These are phyloP conservation scores for Lates calcarifer DNA, from an alignment of 2,113 vertebrate species.

Conservation along the genomic window DNA sequence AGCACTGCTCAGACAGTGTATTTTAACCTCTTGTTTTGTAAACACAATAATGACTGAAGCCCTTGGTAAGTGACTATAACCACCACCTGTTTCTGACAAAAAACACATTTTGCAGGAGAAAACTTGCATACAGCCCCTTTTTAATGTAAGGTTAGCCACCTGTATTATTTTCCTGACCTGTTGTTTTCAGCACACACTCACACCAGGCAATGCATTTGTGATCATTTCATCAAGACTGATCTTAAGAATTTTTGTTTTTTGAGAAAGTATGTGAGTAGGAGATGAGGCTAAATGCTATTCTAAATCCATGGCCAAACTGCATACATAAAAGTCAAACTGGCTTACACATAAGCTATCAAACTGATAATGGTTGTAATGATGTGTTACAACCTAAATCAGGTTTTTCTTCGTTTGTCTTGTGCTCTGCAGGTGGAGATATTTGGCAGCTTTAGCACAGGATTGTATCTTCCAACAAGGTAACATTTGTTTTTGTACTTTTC, in stretches of 20 bases:
- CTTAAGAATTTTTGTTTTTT: background rate
- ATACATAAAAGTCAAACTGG: background rate
- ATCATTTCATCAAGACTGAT: background rate
- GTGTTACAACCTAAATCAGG: background rate
- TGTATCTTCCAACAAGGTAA: slow-evolving; percentile 98
- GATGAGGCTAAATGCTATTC: background rate
- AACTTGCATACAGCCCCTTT: too few species aligned
- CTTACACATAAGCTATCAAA: background rate
- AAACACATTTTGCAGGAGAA: too few species aligned
- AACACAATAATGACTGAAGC: too few species aligned
- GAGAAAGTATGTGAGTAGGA: background rate
- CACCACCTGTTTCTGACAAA: too few species aligned
- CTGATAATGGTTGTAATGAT: background rate
- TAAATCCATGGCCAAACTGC: too few species aligned
- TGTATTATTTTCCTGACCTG: background rate
- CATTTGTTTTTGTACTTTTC: background rate
- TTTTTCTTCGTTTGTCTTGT: slow-evolving; percentile 16
- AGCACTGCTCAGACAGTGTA: too few species aligned
- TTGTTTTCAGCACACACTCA: background rate
- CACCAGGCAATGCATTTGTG: background rate
- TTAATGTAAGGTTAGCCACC: too few species aligned
- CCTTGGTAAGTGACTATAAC: too few species aligned
- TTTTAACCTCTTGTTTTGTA: too few species aligned
- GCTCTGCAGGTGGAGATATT: slow-evolving; percentile 95
- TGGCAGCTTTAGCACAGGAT: slow-evolving; percentile 98